Evolutionary conservation across 1,140 invertebrate genomes (phyloP), one percentile per base, ranked within the genome.

Genomic region (Daktulosphaira vitifoliae): DNA sequence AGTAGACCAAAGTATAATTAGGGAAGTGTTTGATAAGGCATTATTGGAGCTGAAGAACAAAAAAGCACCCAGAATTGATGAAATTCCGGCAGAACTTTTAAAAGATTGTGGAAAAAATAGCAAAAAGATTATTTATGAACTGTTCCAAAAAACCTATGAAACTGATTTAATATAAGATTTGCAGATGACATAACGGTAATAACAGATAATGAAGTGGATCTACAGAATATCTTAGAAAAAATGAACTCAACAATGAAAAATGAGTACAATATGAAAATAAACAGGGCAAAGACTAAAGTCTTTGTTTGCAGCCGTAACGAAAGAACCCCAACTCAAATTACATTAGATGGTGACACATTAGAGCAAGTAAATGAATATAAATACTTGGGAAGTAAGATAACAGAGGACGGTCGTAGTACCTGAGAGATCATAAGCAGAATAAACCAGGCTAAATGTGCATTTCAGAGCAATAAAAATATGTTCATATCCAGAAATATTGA

Each of bases 201-300:
- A 44, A 44, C 39, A 44, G 39, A 44, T 16, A 44, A 16, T 44
- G 39, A 44, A 44, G 39, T 16, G 39, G 39, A 44, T 44, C 39
- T 44, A 44, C 39, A 44, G 39, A 44, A 44, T 44, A 44, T 44
- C n/a, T 16, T 44, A 44, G 39, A 44, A 44, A 44, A 16, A 44
- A 44, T 44, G 39, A 44, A 44, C 39, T 44, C n/a, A 44, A 44
- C 39, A 44, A 42, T 3, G 16, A 42, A 42, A 15, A 42, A 42
- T 9, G 8, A n/a, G n/a, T n/a, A n/a, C n/a, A 37, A 37, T 37
- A 37, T 37, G 13, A 37, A 37, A 37, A 37, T 37, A 37, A 37
- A 37, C 33, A n/a, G n/a, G n/a, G n/a, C n/a, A n/a, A n/a, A n/a
- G n/a, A n/a, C n/a, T n/a, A n/a, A n/a, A n/a, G n/a, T 37, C 33